A percentile compares a stretch with the other conserved stretches of the same genome.
Conservation (phyloP, 1,140 invertebrate species). For the Cyclina sinensis region DNA sequence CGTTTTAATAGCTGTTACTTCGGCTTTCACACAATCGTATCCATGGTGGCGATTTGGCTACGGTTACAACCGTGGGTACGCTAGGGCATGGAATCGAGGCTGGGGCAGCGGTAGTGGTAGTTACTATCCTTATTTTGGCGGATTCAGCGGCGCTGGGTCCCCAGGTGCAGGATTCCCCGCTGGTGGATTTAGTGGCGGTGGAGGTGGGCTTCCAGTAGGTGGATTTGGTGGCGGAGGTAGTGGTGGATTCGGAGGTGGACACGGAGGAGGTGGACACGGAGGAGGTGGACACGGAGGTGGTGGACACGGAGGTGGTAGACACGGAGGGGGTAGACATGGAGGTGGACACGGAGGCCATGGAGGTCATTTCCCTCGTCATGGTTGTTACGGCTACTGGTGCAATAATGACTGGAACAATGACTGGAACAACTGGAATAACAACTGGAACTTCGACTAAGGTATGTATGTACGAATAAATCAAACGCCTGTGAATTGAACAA, state of each 20-base stretch:
- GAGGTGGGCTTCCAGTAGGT: not conserved
- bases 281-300: not conserved
- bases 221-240: slow-evolving; percentile 8
- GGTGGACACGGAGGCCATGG: too few relatives aligned
- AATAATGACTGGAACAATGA: not conserved
- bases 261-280: not conserved
- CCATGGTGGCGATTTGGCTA: too few relatives aligned
- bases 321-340: not conserved
- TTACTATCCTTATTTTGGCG: not conserved
- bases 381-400: not conserved
- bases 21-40: too few relatives aligned
- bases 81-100: not conserved
- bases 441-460: not conserved
- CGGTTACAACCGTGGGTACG: not conserved
- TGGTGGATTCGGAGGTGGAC: not conserved
- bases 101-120: not conserved
- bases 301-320: not conserved
- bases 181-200: not conserved
- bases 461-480: not conserved
- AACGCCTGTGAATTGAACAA: too few relatives aligned
- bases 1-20: too few relatives aligned
- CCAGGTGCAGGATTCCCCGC: not conserved
- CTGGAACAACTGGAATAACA: slow-evolving; percentile 1
- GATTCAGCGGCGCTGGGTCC: not conserved
- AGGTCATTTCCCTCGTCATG: too few relatives aligned